Conservation (phyloP, 30 jellyfish, hydroid and myxozoan genomes). For the Pseudorhiza aurosa region DNA sequence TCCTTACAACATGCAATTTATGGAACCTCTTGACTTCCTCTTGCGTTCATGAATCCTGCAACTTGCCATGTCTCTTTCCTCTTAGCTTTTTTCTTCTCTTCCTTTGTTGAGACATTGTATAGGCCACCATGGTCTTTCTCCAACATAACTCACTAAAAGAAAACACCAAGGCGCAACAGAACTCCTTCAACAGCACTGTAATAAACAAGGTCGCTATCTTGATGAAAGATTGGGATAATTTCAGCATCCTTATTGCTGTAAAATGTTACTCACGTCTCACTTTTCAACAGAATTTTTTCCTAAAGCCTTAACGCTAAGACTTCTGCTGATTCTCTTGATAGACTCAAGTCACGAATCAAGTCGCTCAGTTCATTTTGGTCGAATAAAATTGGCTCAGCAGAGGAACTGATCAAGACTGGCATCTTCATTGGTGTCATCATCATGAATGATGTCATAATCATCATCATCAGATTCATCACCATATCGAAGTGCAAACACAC, state of each 20-base stretch:
- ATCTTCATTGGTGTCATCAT: neutral
- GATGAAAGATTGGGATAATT: conserved; percentile 13
- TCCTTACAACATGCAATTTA: too few species aligned
- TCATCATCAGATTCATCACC: conserved; percentile 6
- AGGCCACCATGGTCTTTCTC: too few species aligned
- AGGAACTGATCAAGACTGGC: neutral
- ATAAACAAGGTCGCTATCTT: conserved; percentile 12
- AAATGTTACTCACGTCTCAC: conserved; percentile 33
- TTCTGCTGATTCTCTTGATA: neutral
- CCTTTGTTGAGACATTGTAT: too few species aligned
- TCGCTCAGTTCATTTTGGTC: conserved; percentile 9
- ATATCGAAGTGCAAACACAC: neutral
- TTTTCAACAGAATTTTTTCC: neutral
- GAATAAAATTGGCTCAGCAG: conserved; percentile 4
- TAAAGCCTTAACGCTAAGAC: conserved; percentile 2
- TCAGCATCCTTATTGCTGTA: conserved; percentile 24
- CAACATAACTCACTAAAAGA: too few species aligned
- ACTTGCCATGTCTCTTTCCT: too few species aligned
- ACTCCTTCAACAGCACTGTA: conserved; percentile 41
- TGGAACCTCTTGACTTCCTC: too few species aligned
- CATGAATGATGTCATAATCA: neutral
- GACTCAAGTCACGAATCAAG: conserved; percentile 1
- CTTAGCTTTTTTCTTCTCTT: too few species aligned
- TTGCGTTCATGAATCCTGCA: too few species aligned
- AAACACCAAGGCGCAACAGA: conserved; percentile 47